Conservation (phyloP, 1,140 invertebrate genomes). For the Campoletis sonorensis region DNA sequence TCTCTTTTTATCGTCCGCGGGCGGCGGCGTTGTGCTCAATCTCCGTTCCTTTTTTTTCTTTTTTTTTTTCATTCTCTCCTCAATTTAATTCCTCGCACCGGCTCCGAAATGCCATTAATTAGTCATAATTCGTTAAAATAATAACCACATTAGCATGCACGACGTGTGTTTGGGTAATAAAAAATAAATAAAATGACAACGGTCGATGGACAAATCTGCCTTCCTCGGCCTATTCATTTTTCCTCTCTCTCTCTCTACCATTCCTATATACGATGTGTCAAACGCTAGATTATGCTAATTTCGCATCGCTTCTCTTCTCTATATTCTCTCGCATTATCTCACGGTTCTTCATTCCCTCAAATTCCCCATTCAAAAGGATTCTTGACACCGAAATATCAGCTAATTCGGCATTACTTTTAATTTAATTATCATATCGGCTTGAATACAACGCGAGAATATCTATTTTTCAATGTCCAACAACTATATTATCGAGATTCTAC, state of each 20-base stretch:
- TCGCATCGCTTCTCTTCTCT: too few species aligned
- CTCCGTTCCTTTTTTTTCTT: constrained; percentile 31
- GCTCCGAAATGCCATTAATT: neutral
- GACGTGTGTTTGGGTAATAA: neutral
- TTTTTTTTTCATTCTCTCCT: neutral
- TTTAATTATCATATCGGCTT: too few species aligned
- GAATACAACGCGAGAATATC: too few species aligned
- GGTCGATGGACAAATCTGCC: neutral
- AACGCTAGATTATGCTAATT: neutral
- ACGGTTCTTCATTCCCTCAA: too few species aligned
- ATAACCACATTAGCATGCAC: neutral
- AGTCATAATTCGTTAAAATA: constrained; percentile 9
- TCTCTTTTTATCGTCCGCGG: neutral
- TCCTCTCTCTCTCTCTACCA: neutral
- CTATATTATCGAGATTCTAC: too few species aligned
- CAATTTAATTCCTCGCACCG: neutral
- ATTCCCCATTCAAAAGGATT: too few species aligned
- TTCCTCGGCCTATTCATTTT: too few species aligned
- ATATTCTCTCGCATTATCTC: too few species aligned
- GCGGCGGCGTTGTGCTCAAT: too few species aligned
- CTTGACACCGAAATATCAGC: too few species aligned
- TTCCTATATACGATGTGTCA: neutral
- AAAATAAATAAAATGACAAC: neutral
- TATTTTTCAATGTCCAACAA: too few species aligned
- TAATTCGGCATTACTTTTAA: too few species aligned